Evolutionary conservation across 2,113 vertebrate species (phyloP).

Genomic region (Anguilla rostrata): DNA sequence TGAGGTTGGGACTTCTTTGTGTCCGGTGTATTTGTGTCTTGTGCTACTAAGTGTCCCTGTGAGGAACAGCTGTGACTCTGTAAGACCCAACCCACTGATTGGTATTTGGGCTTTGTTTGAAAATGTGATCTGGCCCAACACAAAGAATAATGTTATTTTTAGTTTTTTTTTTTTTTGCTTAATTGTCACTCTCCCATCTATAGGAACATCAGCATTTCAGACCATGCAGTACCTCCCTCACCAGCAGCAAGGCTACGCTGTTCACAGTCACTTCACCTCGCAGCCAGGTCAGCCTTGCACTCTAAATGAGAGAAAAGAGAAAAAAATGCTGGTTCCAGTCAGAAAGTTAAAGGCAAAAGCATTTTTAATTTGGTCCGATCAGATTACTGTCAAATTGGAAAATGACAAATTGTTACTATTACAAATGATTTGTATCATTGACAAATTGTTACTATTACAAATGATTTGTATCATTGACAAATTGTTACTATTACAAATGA

Average conservation of each 20-base stretch:
- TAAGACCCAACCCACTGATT: not conserved
- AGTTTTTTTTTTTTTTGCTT: not conserved
- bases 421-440: too few relatives aligned
- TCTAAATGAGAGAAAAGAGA: not conserved
- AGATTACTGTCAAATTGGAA: too few relatives aligned
- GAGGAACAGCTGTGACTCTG: not conserved
- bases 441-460: too few relatives aligned
- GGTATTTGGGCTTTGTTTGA: not conserved
- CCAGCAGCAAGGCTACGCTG: conserved; percentile 78
- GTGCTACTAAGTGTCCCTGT: not conserved
- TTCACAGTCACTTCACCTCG: conserved; percentile 82
- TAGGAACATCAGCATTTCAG: conserved; percentile 85
- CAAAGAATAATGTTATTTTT: too few relatives aligned
- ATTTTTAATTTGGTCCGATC: too few relatives aligned
- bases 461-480: not conserved
- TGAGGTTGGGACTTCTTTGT: not conserved
- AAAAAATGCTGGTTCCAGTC: too few relatives aligned
- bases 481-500: not conserved
- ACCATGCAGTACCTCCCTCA: conserved; percentile 84
- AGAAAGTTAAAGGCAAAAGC: too few relatives aligned
- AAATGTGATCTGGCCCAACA: not conserved
- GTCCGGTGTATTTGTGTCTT: not conserved
- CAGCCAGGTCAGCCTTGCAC: conserved; percentile 69
- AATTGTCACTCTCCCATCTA: not conserved
- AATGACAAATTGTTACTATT: too few relatives aligned